phyloP scores from a whole-genome alignment of 2,888 invertebrate genomes.

The Drosophila koepferae region DNA sequence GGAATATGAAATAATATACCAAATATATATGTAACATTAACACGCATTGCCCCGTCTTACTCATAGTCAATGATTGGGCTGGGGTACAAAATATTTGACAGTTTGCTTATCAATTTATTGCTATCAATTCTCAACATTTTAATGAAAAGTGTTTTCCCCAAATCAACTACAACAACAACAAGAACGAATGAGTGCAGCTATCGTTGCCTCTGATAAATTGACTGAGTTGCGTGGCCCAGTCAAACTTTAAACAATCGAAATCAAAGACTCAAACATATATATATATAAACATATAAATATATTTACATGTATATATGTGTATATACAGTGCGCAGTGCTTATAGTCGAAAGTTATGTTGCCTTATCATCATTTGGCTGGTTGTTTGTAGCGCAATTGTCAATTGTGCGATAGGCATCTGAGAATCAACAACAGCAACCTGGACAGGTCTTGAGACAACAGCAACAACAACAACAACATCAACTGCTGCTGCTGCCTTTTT shows the following conservation, averaged over 20 bases:
- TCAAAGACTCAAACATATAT: constrained; percentile 39
- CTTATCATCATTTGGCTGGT: constrained; percentile 65
- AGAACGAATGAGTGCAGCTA: constrained; percentile 45
- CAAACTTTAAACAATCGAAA: constrained; percentile 57
- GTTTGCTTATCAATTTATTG: constrained; percentile 77
- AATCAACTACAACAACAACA: constrained; percentile 29
- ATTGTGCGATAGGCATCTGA: constrained; percentile 74
- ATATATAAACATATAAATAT: constrained; percentile 2
- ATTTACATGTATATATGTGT: background rate
- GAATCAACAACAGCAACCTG: constrained; percentile 17
- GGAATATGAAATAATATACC: constrained; percentile 7
- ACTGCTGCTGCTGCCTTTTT: constrained; percentile 33
- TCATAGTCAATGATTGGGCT: constrained; percentile 26
- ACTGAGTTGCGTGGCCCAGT: constrained; percentile 64
- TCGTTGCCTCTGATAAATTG: constrained; percentile 74
- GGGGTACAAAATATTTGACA: constrained; percentile 52
- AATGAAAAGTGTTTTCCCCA: constrained; percentile 76
- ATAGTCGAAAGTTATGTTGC: constrained; percentile 65
- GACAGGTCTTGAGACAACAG: constrained; percentile 11
- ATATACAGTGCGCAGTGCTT: constrained; percentile 44
- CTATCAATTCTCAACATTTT: constrained; percentile 69
- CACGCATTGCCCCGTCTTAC: constrained; percentile 18
- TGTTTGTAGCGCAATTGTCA: constrained; percentile 77
- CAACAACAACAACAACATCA: constrained; percentile 15
- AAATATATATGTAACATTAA: background rate